These are phyloP conservation scores for Orthochromis indermauri DNA, from an alignment of 2,113 vertebrate genomes.

Conservation along the genomic window DNA sequence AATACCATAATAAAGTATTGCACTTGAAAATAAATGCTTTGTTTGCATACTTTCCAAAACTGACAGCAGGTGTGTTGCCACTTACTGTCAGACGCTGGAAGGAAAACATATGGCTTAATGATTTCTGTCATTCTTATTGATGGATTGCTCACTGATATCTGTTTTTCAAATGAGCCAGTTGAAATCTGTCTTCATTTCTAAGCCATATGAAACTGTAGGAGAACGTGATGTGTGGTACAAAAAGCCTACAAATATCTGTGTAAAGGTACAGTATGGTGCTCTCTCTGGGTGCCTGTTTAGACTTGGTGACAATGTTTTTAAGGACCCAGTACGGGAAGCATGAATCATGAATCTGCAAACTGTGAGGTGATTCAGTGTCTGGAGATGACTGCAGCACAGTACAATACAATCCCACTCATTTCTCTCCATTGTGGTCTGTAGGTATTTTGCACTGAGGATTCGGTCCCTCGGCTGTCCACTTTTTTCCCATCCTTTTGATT, in stretches of 20 bases:
- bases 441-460: not conserved
- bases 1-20: not conserved
- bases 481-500: slow-evolving; percentile 1
- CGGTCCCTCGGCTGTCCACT: not conserved
- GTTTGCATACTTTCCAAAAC: not conserved
- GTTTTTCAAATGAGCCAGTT: slow-evolving; percentile 5
- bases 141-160: not conserved
- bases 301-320: not conserved
- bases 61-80: not conserved
- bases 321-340: not conserved
- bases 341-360: slow-evolving; percentile 7
- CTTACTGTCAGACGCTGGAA: not conserved
- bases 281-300: not conserved
- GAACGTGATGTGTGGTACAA: not conserved
- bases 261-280: not conserved
- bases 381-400: not conserved
- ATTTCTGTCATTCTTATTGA: not conserved
- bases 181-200: not conserved
- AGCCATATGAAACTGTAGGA: not conserved
- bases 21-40: not conserved
- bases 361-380: slow-evolving; percentile 19
- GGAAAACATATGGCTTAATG: not conserved
- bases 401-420: not conserved
- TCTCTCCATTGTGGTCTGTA: not conserved
- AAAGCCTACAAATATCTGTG: not conserved